Evolutionary conservation across 2,113 vertebrate species (phyloP), one percentile per base, ranked within the genome.

Genomic region (Salvelinus alpinus): DNA sequence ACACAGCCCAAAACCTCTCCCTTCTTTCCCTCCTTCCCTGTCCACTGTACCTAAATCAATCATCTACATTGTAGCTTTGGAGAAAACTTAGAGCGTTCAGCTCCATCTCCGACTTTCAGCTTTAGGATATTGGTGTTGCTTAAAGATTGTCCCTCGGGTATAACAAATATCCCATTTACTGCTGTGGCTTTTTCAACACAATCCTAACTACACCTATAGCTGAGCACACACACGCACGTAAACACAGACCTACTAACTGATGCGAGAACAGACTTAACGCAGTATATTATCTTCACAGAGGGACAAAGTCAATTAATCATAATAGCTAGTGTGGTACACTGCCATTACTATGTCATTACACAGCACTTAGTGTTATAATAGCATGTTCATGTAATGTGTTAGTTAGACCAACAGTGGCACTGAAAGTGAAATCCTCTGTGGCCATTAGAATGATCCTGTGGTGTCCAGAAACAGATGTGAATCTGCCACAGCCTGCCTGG

Each of bases 1-100:
- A 92, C 87, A 88, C 79, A 81, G 87, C 88, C 87, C 86, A 67
- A 74, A 88, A 90, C 86, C 85, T 73, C 83, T 78, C 84, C 80
- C 71, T 79, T 84, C 85, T 81, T 85, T 88, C 83, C 82, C 74
- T 83, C 82, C 84, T 34, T 38, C 65, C 29, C 29, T 38, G 27
- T 68, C 77, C 81, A 66, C 79, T 20, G 80, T 85, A 88, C 88
- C 87, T 89, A 86, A 89, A 92, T 92, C 91, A 91, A 92, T 92
- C 91, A 92, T 87, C 86, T 72, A 78, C 88, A 88, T 84, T 82
- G 7, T 38, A 68, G 71, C 47, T 73, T 78, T 70, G 64, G 77
- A 86, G 80, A 82, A 87, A 85, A 18, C 34, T 48, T 44, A 24
- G n/a, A 14, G 14, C 31, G 1, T 38, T 38, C 13, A 44, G 34